Evolutionary conservation across 2,888 invertebrate genomes (phyloP).

Genomic region (Orchesellides sinensis): DNA sequence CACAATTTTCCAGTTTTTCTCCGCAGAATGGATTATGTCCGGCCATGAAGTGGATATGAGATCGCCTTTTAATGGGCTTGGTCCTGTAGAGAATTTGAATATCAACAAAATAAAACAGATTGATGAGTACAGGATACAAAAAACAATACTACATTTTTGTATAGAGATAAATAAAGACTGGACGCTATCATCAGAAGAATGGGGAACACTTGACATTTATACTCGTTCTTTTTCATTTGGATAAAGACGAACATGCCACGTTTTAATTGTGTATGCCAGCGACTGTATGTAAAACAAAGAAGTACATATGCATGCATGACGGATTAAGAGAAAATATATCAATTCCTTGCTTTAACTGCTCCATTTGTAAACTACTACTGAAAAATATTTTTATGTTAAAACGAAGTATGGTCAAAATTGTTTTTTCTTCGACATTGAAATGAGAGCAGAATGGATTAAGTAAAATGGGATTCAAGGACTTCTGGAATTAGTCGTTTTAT

Average conservation of each 20-base stretch:
- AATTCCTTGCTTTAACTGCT: constrained; percentile 23
- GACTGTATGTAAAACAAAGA: no score
- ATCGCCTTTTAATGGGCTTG: constrained; percentile 57
- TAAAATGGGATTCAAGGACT: constrained; percentile 55
- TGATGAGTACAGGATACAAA: constrained; percentile 29
- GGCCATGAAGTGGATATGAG: constrained; percentile 10
- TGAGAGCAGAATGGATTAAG: constrained; percentile 29
- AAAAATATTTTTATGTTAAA: constrained; percentile 10
- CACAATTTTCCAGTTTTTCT: neutral
- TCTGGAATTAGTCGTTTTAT: constrained; percentile 27
- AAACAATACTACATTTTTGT: neutral
- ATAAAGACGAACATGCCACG: neutral
- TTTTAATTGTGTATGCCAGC: constrained; percentile 35
- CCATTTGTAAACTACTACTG: constrained; percentile 29
- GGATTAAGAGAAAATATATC: neutral
- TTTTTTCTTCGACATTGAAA: constrained; percentile 17
- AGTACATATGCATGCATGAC: neutral
- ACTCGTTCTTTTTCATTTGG: constrained; percentile 33
- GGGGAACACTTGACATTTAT: constrained; percentile 44
- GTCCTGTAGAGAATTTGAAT: constrained; percentile 14
- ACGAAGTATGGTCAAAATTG: neutral
- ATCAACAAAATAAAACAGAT: constrained; percentile 40
- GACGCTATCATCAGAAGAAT: constrained; percentile 7
- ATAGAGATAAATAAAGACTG: neutral
- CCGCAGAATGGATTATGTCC: neutral